A percentile compares a stretch with the other conserved stretches of the same genome.
Evolutionary conservation across 2,113 vertebrate genomes (phyloP).

Genomic region (Oryzias curvinotus): DNA sequence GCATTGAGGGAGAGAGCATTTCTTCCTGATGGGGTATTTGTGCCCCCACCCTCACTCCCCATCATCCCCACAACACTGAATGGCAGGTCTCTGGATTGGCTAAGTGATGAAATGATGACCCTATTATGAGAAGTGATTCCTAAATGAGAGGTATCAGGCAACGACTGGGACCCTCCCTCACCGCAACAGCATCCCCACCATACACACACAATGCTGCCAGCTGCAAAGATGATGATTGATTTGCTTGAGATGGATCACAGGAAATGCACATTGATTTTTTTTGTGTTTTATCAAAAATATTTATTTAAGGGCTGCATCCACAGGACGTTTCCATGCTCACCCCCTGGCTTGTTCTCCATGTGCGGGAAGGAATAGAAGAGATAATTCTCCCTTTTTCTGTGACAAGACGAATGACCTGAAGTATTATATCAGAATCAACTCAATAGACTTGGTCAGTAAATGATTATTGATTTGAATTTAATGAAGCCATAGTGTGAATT

Average conservation of each 20-base stretch:
- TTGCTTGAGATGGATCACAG: slow-evolving; percentile 95
- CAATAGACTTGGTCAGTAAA: slow-evolving; percentile 97
- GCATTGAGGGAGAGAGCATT: slow-evolving; percentile 40
- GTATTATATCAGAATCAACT: slow-evolving; percentile 98
- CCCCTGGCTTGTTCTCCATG: slow-evolving; percentile 20
- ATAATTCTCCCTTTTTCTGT: slow-evolving; percentile 88
- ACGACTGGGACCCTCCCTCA: slow-evolving; percentile 83
- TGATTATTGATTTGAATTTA: slow-evolving; percentile 97
- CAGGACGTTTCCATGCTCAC: slow-evolving; percentile 83
- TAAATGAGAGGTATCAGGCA: slow-evolving; percentile 93
- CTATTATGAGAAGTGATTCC: slow-evolving; percentile 95
- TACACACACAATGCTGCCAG: slow-evolving; percentile 77
- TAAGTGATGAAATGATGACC: slow-evolving; percentile 98
- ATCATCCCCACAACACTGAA: slow-evolving; percentile 78
- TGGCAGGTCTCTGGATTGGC: slow-evolving; percentile 81
- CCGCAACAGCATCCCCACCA: slow-evolving; percentile 78
- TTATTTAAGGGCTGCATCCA: slow-evolving; percentile 98
- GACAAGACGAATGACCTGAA: slow-evolving; percentile 97
- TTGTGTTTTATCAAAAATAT: slow-evolving; percentile 97
- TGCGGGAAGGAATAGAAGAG: slow-evolving; percentile 70
- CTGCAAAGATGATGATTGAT: slow-evolving; percentile 94
- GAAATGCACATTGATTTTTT: slow-evolving; percentile 99
- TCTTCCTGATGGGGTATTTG: slow-evolving; percentile 52
- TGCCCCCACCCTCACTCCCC: slow-evolving; percentile 20
- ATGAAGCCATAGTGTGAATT: slow-evolving; percentile 94